Base-by-base conservation (phyloP, 1,140 invertebrate species). In the Leptopilina boulardi region DNA sequence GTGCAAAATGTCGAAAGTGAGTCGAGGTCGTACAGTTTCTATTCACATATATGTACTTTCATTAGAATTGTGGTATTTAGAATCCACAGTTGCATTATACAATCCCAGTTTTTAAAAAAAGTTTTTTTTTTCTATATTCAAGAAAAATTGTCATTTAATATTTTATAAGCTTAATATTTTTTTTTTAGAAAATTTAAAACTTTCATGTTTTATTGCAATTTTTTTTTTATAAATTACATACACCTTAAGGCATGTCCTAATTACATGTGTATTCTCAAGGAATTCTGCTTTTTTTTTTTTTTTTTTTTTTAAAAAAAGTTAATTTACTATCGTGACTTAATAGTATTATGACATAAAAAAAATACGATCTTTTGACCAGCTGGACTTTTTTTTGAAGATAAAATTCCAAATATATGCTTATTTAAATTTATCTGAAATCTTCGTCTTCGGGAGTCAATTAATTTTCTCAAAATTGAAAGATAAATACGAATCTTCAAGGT, bases 1-100 rank as follows among this genome's bases (percentile, higher is more conserved):
- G 80, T 82, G 83, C 77, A 79, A 81, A 81, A 82, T 72, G 79
- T 73, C 77, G 80, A 80, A 82, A 87, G 82, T 86, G 81, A 87
- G 83, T 83, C 86, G 82, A 86, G 87, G 86, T 44, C 85, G 77
- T 59, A 70, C 66, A 80, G 81, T 84, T 84, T 86, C 80, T 83
- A 83, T 80, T 84, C 76, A 56, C 23, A 1, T n/a, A n/a, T n/a
- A n/a, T n/a, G n/a, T 77, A 81, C 83, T 86, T 87, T 83, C 76
- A 80, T 86, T 83, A 81, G 74, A 74, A 81, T 51, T 47, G n/a
- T 47, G 79, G 74, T 71, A n/a, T 47, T n/a, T 59, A 74, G 34
- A 74, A 71, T 44, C 54, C 56, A 77, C 56, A 77, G 79, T 77
- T 81, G 74, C 73, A 74, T 77, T 54, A 77, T 66, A 47, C 13